Evolutionary conservation across 2,113 vertebrate genomes (phyloP).

Genomic region (Edolisoma coerulescens): DNA sequence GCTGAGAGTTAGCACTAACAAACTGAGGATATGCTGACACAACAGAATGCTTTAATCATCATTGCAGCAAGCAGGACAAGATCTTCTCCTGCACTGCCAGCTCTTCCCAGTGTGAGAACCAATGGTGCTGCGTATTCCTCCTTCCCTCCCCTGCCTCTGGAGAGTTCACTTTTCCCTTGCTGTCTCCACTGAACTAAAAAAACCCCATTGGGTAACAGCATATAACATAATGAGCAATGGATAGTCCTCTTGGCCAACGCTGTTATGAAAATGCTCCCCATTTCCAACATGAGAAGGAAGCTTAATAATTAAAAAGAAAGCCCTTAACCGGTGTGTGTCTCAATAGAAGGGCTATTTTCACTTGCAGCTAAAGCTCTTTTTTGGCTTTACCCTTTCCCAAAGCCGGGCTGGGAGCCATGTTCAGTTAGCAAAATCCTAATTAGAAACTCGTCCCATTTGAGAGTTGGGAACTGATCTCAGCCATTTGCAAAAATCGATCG

Average conservation of each 20-base stretch:
- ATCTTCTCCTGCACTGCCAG: conserved; percentile 78
- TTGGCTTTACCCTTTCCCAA: background rate
- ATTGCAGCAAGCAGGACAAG: conserved; percentile 71
- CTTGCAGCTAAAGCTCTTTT: background rate
- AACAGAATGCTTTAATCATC: conserved; percentile 87
- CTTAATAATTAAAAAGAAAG: conserved; percentile 11
- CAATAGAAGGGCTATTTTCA: background rate
- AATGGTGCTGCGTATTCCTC: conserved; percentile 66
- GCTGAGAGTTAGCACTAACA: conserved; percentile 81
- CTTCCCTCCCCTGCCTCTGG: conserved; percentile 76
- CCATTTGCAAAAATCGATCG: background rate
- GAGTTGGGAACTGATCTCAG: background rate
- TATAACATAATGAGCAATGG: conserved; percentile 46
- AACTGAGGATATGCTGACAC: conserved; percentile 88
- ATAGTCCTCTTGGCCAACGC: conserved; percentile 48
- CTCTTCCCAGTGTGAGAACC: conserved; percentile 76
- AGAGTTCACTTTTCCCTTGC: conserved; percentile 51
- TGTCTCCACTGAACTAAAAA: conserved; percentile 50
- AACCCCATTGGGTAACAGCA: conserved; percentile 57
- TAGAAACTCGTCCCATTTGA: background rate
- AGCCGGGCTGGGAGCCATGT: background rate
- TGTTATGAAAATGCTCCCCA: conserved; percentile 34
- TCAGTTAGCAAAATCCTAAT: background rate
- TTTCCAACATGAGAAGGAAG: conserved; percentile 18
- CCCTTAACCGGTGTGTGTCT: background rate